Conservation (phyloP, 1,140 invertebrate genomes). For the Rhynchophorus ferrugineus region DNA sequence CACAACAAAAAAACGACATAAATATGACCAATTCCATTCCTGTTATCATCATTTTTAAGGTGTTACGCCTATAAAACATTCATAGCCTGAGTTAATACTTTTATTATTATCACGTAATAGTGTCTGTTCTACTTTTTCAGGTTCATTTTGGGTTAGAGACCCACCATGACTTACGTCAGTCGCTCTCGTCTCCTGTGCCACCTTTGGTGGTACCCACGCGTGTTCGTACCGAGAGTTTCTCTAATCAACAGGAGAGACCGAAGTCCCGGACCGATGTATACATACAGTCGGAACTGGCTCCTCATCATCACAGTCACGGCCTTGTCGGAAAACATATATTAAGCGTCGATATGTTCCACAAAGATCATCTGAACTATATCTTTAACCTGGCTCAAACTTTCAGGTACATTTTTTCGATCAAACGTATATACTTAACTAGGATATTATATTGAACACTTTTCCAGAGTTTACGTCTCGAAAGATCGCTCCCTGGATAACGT, state of each 20-base stretch:
- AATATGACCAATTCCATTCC: too few species aligned
- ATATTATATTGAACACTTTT: slow-evolving; percentile 3
- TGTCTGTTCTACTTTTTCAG: too few species aligned
- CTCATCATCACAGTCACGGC: slow-evolving; percentile 41
- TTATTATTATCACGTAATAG: too few species aligned
- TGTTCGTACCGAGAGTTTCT: slow-evolving; percentile 8
- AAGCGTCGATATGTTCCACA: slow-evolving; percentile 77
- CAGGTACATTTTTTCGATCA: slow-evolving; percentile 39
- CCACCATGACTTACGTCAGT: slow-evolving; percentile 36
- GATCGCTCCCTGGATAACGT: slow-evolving; percentile 80
- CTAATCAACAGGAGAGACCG: slow-evolving; percentile 12
- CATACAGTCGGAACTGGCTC: slow-evolving; percentile 21
- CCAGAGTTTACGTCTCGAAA: slow-evolving; percentile 62
- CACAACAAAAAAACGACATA: too few species aligned
- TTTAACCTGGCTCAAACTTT: slow-evolving; percentile 91
- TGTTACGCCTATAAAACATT: too few species aligned
- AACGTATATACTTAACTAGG: not conserved
- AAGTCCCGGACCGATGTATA: not conserved
- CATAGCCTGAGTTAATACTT: too few species aligned
- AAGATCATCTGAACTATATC: slow-evolving; percentile 86
- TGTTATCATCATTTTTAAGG: too few species aligned
- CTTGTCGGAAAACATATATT: slow-evolving; percentile 76
- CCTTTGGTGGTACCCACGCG: slow-evolving; percentile 39
- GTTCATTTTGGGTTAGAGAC: slow-evolving; percentile 50
- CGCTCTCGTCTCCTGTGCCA: slow-evolving; percentile 34